Evolutionary conservation across 2,888 invertebrate species (phyloP), one percentile per base, ranked within the genome.

Genomic region (Bembecia ichneumoniformis): DNA sequence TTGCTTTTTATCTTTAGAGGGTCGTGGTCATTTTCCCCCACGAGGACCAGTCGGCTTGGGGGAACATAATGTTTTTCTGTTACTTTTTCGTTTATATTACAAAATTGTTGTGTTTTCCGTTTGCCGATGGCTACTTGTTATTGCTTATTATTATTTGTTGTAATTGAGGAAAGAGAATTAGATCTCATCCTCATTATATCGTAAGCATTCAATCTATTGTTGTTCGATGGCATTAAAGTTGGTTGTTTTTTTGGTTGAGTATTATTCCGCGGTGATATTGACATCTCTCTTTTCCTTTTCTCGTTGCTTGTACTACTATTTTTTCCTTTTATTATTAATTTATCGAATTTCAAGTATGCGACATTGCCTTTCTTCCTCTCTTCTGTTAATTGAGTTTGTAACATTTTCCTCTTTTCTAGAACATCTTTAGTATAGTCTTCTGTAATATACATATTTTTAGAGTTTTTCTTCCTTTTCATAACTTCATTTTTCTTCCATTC

Each of bases 341-440:
- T n/a, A n/a, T n/a, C n/a, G n/a, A n/a, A n/a, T n/a, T n/a, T n/a
- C n/a, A n/a, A n/a, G n/a, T n/a, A n/a, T n/a, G n/a, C n/a, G n/a
- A n/a, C n/a, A n/a, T n/a, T n/a, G n/a, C n/a, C n/a, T n/a, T n/a
- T n/a, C n/a, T n/a, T n/a, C n/a, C n/a, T n/a, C n/a, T n/a, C n/a
- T n/a, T n/a, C n/a, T n/a, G n/a, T n/a, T n/a, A n/a, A n/a, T 49
- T 51, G 40, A 3, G 46, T n/a, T 46, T 49, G 52, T 15, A 54
- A n/a, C 48, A 46, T 16, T 52, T 51, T 52, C 17, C 50, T 52
- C 15, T 49, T 55, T 34, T 45, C 53, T 49, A 49, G 17, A 15
- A 48, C 49, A 43, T 49, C 51, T 51, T 52, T 53, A 55, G 47
- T 45, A n/a, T n/a, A n/a, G n/a, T n/a, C 53, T 16, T 51, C 49